A percentile compares a stretch with the other conserved stretches of the same genome.
Evolutionary conservation across 2,888 invertebrate genomes (phyloP).

Genomic region (Hirudinaria manillensis): DNA sequence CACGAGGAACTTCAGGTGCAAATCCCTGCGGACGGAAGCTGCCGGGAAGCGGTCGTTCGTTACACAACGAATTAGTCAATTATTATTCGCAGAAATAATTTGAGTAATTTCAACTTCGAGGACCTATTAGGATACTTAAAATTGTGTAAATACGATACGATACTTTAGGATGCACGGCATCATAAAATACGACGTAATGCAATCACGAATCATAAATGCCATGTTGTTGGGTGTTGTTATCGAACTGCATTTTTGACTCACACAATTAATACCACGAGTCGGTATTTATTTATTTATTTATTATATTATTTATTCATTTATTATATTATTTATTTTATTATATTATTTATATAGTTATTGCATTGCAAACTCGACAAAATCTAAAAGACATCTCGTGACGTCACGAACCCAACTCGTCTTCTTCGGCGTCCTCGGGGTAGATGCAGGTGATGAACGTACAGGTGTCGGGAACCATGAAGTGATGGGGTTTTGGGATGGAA

Average conservation of each 20-base stretch:
- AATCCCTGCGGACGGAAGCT: constrained; percentile 64
- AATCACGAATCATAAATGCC: no score
- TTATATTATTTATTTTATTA: no score
- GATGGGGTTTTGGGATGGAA: constrained; percentile 66
- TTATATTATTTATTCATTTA: no score
- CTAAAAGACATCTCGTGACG: background rate
- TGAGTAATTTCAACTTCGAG: background rate
- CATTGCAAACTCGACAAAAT: no score
- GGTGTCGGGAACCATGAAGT: constrained; percentile 68
- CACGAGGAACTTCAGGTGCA: constrained; percentile 70
- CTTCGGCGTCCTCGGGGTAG: constrained; percentile 64
- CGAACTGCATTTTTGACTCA: no score
- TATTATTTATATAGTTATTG: no score
- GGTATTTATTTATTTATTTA: no score
- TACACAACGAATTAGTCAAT: background rate
- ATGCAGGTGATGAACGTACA: constrained; percentile 73
- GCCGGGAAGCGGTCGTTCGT: constrained; percentile 39
- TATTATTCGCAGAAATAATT: background rate
- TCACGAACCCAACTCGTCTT: constrained; percentile 66
- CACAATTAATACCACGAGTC: no score
- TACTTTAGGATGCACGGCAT: background rate
- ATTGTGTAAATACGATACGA: no score
- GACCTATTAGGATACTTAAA: no score
- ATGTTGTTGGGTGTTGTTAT: no score
- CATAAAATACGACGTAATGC: no score